These are phyloP conservation scores for Oreohelix idahoensis DNA, from an alignment of 1,140 invertebrate species.

Conservation along the genomic window DNA sequence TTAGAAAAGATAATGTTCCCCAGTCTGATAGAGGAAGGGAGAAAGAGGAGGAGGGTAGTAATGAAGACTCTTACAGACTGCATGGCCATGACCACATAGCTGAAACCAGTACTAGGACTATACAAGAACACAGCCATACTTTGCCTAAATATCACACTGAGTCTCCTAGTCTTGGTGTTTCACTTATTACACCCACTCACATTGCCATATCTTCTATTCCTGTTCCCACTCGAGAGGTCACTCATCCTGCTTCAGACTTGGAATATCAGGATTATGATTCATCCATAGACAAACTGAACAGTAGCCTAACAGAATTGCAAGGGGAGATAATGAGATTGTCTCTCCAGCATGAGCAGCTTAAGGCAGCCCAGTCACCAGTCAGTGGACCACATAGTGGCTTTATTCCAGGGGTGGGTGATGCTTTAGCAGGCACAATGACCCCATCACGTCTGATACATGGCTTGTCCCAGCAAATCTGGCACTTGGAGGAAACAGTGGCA, in stretches of 20 bases:
- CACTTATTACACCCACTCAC: not conserved
- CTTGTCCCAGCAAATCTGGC: not conserved
- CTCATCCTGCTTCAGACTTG: not conserved
- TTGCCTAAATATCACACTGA: not conserved
- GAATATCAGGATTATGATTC: constrained; percentile 48
- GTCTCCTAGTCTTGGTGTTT: not conserved
- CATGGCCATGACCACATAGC: not conserved
- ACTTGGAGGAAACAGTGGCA: not conserved
- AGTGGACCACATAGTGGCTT: too few relatives aligned
- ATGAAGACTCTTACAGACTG: not conserved
- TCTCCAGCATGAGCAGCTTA: constrained; percentile 87
- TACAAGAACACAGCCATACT: not conserved
- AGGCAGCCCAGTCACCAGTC: constrained; percentile 58
- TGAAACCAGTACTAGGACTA: not conserved
- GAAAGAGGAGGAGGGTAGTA: not conserved
- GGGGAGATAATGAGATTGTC: constrained; percentile 90
- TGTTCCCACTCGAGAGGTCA: not conserved
- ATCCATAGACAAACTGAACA: constrained; percentile 88
- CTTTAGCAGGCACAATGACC: not conserved
- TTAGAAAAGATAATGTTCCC: constrained; percentile 59
- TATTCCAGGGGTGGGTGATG: not conserved
- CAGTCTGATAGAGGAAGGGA: not conserved
- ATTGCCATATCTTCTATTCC: not conserved
- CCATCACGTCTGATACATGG: not conserved
- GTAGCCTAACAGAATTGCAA: constrained; percentile 92